Evolutionary conservation across 2,113 vertebrate genomes (phyloP).

Genomic region (Hippocampus abdominalis): DNA sequence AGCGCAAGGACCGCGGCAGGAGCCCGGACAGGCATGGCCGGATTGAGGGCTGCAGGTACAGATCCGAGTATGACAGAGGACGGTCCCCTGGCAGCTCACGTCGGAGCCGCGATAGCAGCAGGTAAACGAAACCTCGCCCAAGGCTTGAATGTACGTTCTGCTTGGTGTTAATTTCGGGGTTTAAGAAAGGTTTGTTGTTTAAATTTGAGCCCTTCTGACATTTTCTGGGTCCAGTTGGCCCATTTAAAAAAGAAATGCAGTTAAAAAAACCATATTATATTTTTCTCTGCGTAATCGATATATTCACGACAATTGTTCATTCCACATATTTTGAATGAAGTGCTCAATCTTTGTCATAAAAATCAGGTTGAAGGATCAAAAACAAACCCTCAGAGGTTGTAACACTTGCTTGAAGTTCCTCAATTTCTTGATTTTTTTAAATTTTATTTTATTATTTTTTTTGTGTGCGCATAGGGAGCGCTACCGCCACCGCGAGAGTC

Average conservation of each 20-base stretch:
- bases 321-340: too few relatives aligned
- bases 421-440: neutral
- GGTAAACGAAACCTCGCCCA: slow-evolving; percentile 60
- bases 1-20: slow-evolving; percentile 83
- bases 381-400: too few relatives aligned
- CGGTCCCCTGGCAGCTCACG: slow-evolving; percentile 77
- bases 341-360: too few relatives aligned
- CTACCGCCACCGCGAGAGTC: slow-evolving; percentile 84
- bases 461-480: slow-evolving; percentile 72
- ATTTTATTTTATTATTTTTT: too few relatives aligned
- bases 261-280: too few relatives aligned
- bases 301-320: too few relatives aligned
- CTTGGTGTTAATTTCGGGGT: neutral
- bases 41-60: slow-evolving; percentile 76
- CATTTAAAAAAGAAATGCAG: too few relatives aligned
- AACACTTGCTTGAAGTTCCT: neutral
- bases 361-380: too few relatives aligned
- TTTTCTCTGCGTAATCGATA: too few relatives aligned
- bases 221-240: too few relatives aligned
- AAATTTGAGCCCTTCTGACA: too few relatives aligned
- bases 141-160: neutral
- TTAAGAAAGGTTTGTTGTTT: too few relatives aligned
- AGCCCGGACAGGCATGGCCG: slow-evolving; percentile 78
- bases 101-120: slow-evolving; percentile 85
- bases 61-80: slow-evolving; percentile 81